These are phyloP conservation scores for Ctenomys sociabilis DNA, from an alignment of 2,113 vertebrate species.

Conservation along the genomic window DNA sequence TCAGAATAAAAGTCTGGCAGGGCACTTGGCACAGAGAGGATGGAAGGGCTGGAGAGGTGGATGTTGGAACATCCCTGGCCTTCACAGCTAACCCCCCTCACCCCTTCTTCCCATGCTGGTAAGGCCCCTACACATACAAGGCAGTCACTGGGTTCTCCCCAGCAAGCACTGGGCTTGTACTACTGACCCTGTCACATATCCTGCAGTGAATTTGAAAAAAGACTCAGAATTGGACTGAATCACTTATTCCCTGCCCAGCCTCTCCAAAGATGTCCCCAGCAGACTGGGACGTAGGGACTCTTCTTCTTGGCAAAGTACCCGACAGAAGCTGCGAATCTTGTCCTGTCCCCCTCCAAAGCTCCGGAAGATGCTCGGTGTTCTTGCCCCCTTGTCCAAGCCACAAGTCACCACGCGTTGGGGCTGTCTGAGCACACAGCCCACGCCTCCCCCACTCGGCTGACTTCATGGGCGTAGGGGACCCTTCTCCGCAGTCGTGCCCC, in stretches of 20 bases:
- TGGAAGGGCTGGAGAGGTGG: neutral
- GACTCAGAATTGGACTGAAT: neutral
- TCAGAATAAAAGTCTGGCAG: constrained; percentile 59
- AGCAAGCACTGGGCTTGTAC: neutral
- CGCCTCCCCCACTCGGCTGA: neutral
- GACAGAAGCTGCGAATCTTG: neutral
- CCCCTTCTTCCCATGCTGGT: neutral
- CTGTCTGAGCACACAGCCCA: neutral
- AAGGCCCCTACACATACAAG: neutral
- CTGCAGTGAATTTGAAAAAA: neutral
- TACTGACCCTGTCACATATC: neutral
- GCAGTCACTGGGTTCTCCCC: neutral
- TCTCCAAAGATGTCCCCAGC: neutral
- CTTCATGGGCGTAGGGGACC: neutral
- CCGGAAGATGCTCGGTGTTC: neutral
- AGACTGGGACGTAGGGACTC: neutral
- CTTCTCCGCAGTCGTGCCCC: neutral
- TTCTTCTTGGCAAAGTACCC: neutral
- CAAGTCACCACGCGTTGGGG: neutral
- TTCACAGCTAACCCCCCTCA: neutral
- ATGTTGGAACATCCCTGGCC: neutral
- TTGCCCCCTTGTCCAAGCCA: neutral
- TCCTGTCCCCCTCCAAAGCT: neutral
- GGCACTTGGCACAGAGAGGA: neutral
- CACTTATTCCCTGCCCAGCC: neutral